Conservation (phyloP, 2,797 vertebrate genomes). For the Catamblyrhynchus diadema region DNA sequence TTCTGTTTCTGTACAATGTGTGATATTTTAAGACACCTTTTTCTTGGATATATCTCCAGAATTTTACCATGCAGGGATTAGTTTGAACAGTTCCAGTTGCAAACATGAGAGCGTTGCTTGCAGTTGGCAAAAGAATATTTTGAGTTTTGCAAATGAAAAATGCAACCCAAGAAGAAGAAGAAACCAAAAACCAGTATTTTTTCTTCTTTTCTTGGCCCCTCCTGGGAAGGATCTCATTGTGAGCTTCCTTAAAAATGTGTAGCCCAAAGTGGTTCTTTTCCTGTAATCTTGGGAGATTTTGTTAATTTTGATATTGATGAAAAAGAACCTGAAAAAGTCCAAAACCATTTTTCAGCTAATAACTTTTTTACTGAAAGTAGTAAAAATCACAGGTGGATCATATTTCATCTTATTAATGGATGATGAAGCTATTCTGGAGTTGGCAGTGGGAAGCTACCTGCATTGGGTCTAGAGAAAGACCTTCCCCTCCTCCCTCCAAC, state of each 20-base stretch:
- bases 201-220: neutral
- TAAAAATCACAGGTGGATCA: neutral
- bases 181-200: neutral
- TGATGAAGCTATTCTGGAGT: neutral
- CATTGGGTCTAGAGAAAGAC: neutral
- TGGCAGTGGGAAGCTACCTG: neutral
- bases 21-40: neutral
- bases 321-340: neutral
- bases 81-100: neutral
- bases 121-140: neutral
- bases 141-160: neutral
- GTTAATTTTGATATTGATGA: neutral
- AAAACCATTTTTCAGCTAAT: neutral
- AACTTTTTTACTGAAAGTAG: neutral
- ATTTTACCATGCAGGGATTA: neutral
- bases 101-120: neutral
- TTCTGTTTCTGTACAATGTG: neutral
- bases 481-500: neutral
- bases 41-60: neutral
- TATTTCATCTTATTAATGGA: neutral
- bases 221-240: neutral
- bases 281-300: neutral
- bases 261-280: accelerated
- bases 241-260: neutral
- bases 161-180: neutral